Evolutionary conservation across 2,797 vertebrate species (phyloP), one percentile per base, ranked within the genome.

Genomic region (Darevskia mixta): DNA sequence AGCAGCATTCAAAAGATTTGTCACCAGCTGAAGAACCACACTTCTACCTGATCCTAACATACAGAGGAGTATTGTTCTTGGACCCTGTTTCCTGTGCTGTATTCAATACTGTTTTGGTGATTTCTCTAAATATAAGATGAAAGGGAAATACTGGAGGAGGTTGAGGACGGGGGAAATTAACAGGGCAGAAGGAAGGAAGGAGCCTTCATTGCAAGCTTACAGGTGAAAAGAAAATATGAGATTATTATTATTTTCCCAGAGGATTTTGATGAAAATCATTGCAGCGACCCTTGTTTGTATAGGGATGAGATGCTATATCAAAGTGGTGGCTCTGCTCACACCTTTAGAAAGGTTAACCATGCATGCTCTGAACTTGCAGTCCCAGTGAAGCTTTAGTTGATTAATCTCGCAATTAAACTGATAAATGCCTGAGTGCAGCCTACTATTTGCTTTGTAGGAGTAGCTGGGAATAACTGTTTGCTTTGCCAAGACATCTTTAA

Each of bases 81-180:
- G 49, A 55, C 49, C 49, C 49, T 55, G 49, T 15, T 49, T 49
- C 49, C 49, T 49, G 49, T 55, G 4, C 49, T 55, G 49, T 55
- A 55, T 55, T 55, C 49, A 55, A 15, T 55, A 55, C 49, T 55
- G 3, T 55, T 55, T 55, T 4, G 49, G 49, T 55, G 43, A 69
- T 77, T 83, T 43, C 75, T 78, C 55, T 55, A 27, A 77, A 49
- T 79, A n/a, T 71, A 79, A 79, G 38, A 71, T 10, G 81, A 78
- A 71, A 76, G 66, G 66, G 17, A 66, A 77, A 29, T 13, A 32
- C 38, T 29, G 5, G 61, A 67, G 45, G 35, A 58, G 29, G 32
- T 38, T 1, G 25, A 49, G 32, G 58, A 58, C 76, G 32, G 66
- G 18, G 45, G 67, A 61, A 5, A 35, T 20, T 25, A n/a, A 9